Base-by-base conservation (phyloP, 2,113 vertebrate species). In the Cottus gobio region DNA sequence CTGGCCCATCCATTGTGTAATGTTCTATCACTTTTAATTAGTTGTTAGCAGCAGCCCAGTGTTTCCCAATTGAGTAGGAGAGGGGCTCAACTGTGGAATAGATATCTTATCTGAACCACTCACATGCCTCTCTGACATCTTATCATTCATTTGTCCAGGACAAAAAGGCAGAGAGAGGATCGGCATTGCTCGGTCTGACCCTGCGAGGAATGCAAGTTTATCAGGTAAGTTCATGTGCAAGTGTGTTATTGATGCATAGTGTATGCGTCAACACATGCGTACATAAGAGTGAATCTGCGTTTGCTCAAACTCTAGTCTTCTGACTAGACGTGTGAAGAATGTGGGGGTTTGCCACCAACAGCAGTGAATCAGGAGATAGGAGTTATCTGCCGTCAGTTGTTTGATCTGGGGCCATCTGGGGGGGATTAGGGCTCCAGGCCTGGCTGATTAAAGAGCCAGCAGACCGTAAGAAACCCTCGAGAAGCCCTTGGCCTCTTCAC, bases 181-280 rank as follows among this genome's bases (percentile, higher is more conserved):
- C 96, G 0, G 85, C 96, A 2, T 80, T 97, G 83, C 95, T 98
- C 77, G 97, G 96, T 5, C 93, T 98, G 90, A 97, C 96, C 77
- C 95, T 97, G 65, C 92, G 92, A 93, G 97, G 97, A 91, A 95
- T 98, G 93, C 96, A 96, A 87, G 94, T 98, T 94, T 97, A 96
- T 95, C 97, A 97, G 96, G 97, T 97, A 91, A 20, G 91, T 91
- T 77, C 74, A 75, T 15, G 71, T 75, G 44, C 68, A 31, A 78
- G 71, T 73, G 69, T 79, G 75, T 77, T 80, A 34, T 83, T 71
- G 71, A 80, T 91, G 78, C 65, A 26, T 22, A 69, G 71, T 22
- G 15, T 78, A 50, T 75, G 70, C 46, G 67, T 86, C 80, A 64
- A 4, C 54, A n/a, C 71, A 5, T 71, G 30, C n/a, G 16, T 75